A percentile compares a stretch with the other conserved stretches of the same genome.
Conservation (phyloP, 1,140 invertebrate species). For the Nebria ingens region DNA sequence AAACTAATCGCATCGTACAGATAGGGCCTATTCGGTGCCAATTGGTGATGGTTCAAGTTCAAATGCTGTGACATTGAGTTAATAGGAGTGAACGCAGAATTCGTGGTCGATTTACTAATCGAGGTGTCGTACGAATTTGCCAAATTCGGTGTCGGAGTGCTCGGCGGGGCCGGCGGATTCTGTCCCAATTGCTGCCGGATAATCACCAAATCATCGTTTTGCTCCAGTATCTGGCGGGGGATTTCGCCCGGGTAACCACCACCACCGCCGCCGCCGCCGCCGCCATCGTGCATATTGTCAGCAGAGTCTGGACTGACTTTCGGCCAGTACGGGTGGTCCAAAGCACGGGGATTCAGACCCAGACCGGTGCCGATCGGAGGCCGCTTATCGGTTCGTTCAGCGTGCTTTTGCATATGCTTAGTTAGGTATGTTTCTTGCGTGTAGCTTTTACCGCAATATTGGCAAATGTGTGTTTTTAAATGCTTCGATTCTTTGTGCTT, state of each 20-base stretch:
- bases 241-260: slow-evolving; percentile 50
- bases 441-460: slow-evolving; percentile 98
- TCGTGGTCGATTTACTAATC: slow-evolving; percentile 43
- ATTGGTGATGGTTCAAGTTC: slow-evolving; percentile 59
- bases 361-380: slow-evolving; percentile 61
- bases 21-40: slow-evolving; percentile 67
- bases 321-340: slow-evolving; percentile 68
- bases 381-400: slow-evolving; percentile 80
- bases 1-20: slow-evolving; percentile 89
- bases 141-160: slow-evolving; percentile 27
- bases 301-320: slow-evolving; percentile 63
- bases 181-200: slow-evolving; percentile 37
- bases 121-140: slow-evolving; percentile 35
- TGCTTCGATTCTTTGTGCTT: slow-evolving; percentile 99
- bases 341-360: slow-evolving; percentile 42
- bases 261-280: too few species aligned
- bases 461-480: slow-evolving; percentile 97
- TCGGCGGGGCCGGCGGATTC: slow-evolving; percentile 32
- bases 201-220: slow-evolving; percentile 43
- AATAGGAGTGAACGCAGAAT: slow-evolving; percentile 84
- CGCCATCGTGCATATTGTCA: slow-evolving; percentile 40
- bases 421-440: slow-evolving; percentile 98
- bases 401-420: slow-evolving; percentile 98
- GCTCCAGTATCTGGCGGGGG: slow-evolving; percentile 34
- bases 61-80: slow-evolving; percentile 68